Evolutionary conservation across 2,113 vertebrate genomes (phyloP).

Genomic region (Siniperca chuatsi): DNA sequence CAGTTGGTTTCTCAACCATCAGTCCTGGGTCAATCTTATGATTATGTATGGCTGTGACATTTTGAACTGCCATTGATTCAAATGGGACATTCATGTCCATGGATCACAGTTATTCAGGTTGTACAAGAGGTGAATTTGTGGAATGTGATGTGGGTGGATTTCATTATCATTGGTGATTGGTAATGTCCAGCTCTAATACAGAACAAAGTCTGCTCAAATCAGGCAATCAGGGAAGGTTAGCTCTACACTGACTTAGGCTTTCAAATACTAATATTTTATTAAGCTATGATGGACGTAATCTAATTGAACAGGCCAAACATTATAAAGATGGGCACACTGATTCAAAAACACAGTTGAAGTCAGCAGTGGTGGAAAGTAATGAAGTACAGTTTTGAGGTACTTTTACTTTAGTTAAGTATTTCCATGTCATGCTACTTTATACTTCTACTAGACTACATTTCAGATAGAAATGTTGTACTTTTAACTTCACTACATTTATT

Average conservation of each 20-base stretch:
- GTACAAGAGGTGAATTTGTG: conserved; percentile 60
- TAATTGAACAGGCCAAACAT: conserved; percentile 10
- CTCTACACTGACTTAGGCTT: conserved; percentile 35
- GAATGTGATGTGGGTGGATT: conserved; percentile 64
- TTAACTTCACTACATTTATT: too few species aligned
- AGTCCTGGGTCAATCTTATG: conserved; percentile 62
- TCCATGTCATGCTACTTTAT: too few species aligned
- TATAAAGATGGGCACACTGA: neutral
- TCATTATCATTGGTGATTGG: conserved; percentile 67
- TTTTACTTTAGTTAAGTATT: too few species aligned
- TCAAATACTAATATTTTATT: conserved; percentile 55
- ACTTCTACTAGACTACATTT: too few species aligned
- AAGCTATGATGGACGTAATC: conserved; percentile 22
- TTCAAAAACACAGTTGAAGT: conserved; percentile 2
- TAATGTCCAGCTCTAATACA: conserved; percentile 59
- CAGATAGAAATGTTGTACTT: too few species aligned
- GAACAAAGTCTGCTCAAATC: conserved; percentile 44
- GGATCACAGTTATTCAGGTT: conserved; percentile 62
- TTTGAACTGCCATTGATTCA: conserved; percentile 75
- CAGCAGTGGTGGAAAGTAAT: too few species aligned
- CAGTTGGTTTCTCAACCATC: conserved; percentile 66
- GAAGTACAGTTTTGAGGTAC: too few species aligned
- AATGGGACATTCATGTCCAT: conserved; percentile 67
- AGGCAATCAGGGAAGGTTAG: conserved; percentile 65
- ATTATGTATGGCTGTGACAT: conserved; percentile 76